These are phyloP conservation scores for Drosophila kepulauana DNA, from an alignment of 1,140 invertebrate species.

Conservation along the genomic window DNA sequence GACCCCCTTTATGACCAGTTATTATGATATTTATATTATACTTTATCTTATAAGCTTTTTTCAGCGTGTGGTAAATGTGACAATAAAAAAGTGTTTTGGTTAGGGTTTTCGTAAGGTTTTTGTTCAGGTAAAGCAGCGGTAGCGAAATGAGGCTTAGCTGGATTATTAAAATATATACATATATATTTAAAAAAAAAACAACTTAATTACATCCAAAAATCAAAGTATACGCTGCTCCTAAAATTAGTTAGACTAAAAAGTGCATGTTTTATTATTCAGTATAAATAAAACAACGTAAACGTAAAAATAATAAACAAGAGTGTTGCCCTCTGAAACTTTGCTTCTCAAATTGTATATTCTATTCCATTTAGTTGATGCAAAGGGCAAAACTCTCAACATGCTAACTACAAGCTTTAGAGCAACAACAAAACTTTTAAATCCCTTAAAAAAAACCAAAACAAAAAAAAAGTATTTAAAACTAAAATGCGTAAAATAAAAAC, in stretches of 20 bases:
- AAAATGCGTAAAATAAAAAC: conserved; percentile 47
- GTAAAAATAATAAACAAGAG: conserved; percentile 32
- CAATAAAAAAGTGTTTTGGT: conserved; percentile 11
- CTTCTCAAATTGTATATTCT: no score
- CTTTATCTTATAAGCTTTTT: conserved; percentile 40
- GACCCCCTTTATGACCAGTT: conserved; percentile 20
- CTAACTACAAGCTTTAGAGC: conserved; percentile 37
- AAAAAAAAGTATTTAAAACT: conserved; percentile 39
- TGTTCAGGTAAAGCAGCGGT: conserved; percentile 73
- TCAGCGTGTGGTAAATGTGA: conserved; percentile 33
- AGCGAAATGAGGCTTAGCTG: conserved; percentile 85
- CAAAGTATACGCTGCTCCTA: conserved; percentile 59
- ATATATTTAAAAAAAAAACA: conserved; percentile 29
- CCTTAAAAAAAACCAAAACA: conserved; percentile 23
- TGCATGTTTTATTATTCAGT: conserved; percentile 68
- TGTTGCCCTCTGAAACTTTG: conserved; percentile 36
- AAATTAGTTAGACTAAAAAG: conserved; percentile 58
- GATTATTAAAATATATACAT: conserved; percentile 61
- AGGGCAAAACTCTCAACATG: conserved; percentile 28
- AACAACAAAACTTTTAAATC: conserved; percentile 23
- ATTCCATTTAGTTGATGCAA: not conserved
- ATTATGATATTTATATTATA: conserved; percentile 17
- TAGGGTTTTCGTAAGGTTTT: conserved; percentile 33
- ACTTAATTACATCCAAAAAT: conserved; percentile 29
- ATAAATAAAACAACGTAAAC: conserved; percentile 57